Base-by-base conservation (phyloP, 2,113 vertebrate species). In the Marmota monax region DNA sequence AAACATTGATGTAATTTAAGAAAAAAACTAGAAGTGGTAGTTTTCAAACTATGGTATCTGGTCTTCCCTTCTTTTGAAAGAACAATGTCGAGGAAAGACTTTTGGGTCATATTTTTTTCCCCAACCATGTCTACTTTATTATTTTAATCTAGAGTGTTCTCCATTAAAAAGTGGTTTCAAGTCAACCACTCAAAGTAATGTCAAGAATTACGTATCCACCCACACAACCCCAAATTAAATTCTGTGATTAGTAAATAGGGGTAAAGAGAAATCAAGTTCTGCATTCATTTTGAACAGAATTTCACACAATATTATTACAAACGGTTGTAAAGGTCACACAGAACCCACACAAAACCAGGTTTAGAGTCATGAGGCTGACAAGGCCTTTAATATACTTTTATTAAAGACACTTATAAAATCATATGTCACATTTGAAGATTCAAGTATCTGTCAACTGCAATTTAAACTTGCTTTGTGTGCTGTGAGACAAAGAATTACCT, bases 81-180 rank as follows among this genome's bases (percentile, higher is more conserved):
- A 90, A 5, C 42, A 84, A 91, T 37, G 17, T n/a, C 65, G 96
- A 84, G 69, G 61, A 94, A 48, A 58, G 42, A 37, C 22, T 77
- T 95, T 98, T 94, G 95, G n/a, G 48, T 61, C 42, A 48, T 32
- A 45, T 95, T 27, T 82, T 45, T 91, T 65, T 4, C 34, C 56
- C 10, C 42, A 45, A 88, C 0, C 0, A 6, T 77, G 79, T 96
- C 91, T 90, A 95, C n/a, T 73, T 80, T 95, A 95, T 92, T n/a
- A 84, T 96, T 98, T 97, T 94, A 94, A 97, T 90, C 53, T 17
- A 96, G 48, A 70, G 65, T 65, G 20, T 80, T 96, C 39, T 94
- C 48, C 51, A 73, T 61, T 90, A 84, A 94, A 87, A 93, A 92
- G 67, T 67, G 5, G 29, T 88, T 48, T 97, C 45, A 95, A 91